Conservation (phyloP, 2,888 invertebrate species). For the Ornithoptera priamus region DNA sequence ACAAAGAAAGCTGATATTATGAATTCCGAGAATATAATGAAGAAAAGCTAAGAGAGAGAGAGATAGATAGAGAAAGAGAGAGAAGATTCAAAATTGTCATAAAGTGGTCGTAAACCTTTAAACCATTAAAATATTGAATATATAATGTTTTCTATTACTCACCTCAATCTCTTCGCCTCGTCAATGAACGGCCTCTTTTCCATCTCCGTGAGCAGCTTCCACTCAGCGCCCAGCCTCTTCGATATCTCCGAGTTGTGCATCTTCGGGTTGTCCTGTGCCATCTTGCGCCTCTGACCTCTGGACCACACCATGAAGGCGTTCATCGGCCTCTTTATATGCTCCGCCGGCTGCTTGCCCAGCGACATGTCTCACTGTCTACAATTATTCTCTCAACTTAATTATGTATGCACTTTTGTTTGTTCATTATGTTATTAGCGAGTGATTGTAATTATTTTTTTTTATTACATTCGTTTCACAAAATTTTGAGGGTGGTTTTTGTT, state of each 20-base stretch:
- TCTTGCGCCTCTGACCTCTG: conserved; percentile 92
- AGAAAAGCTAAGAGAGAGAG: too few species aligned
- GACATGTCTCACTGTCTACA: conserved; percentile 53
- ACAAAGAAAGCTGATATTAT: too few species aligned
- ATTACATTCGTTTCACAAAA: too few species aligned
- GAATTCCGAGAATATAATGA: too few species aligned
- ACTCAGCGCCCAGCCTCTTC: conserved; percentile 94
- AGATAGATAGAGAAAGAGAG: too few species aligned
- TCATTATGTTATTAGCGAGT: conserved; percentile 13
- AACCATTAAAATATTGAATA: too few species aligned
- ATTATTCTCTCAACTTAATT: neutral
- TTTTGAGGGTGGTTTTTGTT: too few species aligned
- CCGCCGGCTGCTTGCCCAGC: conserved; percentile 78
- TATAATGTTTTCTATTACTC: too few species aligned
- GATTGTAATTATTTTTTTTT: neutral
- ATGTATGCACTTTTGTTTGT: conserved; percentile 20
- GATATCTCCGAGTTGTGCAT: conserved; percentile 95
- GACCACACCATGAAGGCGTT: conserved; percentile 99
- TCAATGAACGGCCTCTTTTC: conserved; percentile 97
- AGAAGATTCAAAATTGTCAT: too few species aligned
- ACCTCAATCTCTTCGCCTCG: conserved; percentile 90
- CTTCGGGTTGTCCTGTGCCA: conserved; percentile 96
- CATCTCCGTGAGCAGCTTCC: conserved; percentile 92
- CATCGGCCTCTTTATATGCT: conserved; percentile 97
- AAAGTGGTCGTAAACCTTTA: too few species aligned